These are phyloP conservation scores for Manis javanica DNA, from an alignment of 2,797 vertebrate species.

Conservation along the genomic window DNA sequence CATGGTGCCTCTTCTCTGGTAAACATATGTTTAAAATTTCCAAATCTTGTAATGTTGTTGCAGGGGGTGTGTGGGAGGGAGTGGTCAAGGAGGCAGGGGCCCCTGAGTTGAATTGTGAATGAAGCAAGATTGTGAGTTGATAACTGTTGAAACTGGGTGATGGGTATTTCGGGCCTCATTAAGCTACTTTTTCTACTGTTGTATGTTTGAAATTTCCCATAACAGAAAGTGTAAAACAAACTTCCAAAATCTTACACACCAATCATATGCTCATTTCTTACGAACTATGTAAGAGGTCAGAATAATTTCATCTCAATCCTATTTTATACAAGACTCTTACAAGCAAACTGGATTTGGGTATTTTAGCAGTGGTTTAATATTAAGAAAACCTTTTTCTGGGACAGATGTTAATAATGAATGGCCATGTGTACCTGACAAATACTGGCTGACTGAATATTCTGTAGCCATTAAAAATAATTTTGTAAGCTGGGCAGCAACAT, in stretches of 20 bases:
- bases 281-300: neutral
- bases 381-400: neutral
- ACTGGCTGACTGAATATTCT: neutral
- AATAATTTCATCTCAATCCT: neutral
- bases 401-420: neutral
- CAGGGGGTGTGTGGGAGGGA: no score
- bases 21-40: constrained; percentile 18
- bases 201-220: neutral
- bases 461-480: neutral
- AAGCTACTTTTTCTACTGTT: neutral
- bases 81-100: neutral
- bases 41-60: neutral
- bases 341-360: neutral
- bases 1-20: neutral
- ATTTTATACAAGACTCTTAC: neutral
- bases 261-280: neutral
- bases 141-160: neutral
- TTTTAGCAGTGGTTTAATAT: neutral
- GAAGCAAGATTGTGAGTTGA: neutral
- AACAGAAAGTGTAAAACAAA: constrained; percentile 27
- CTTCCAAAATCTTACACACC: neutral
- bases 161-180: neutral
- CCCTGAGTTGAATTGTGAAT: neutral
- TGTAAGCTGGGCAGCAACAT: neutral
- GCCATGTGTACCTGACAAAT: neutral